Conservation (phyloP, 2,888 invertebrate species). For the Acrobasis suavella region DNA sequence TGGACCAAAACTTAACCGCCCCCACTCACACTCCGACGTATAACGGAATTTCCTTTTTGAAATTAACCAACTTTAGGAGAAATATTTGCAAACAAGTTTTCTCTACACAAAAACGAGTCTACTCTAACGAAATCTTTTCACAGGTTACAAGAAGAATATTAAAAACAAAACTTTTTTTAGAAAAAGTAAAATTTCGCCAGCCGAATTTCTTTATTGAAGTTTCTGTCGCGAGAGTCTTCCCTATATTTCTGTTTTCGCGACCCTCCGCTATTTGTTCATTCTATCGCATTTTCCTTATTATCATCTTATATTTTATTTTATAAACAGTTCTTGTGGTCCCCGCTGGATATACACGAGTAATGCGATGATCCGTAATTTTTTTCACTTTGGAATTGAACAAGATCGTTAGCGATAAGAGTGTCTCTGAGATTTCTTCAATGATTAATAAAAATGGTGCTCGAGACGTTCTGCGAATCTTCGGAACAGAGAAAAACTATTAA, state of each 20-base stretch:
- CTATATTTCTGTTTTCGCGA: slow-evolving; percentile 40
- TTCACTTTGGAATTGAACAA: slow-evolving; percentile 19
- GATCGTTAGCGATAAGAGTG: slow-evolving; percentile 11
- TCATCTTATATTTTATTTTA: slow-evolving; percentile 42
- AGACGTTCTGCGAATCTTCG: slow-evolving; percentile 44
- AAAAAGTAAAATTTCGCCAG: slow-evolving; percentile 39
- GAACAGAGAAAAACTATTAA: slow-evolving; percentile 69
- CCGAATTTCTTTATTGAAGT: slow-evolving; percentile 45
- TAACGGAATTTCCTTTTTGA: slow-evolving; percentile 55
- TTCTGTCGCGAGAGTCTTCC: slow-evolving; percentile 38
- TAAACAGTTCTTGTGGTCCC: slow-evolving; percentile 32
- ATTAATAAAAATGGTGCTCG: slow-evolving; percentile 42
- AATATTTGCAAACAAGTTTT: slow-evolving; percentile 62
- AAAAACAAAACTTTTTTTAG: slow-evolving; percentile 43
- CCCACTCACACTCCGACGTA: slow-evolving; percentile 38
- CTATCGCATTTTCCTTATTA: slow-evolving; percentile 44
- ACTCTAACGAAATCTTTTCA: slow-evolving; percentile 46
- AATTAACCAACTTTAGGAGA: slow-evolving; percentile 64
- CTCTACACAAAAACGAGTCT: slow-evolving; percentile 47
- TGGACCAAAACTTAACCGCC: slow-evolving; percentile 60
- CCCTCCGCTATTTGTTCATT: slow-evolving; percentile 40
- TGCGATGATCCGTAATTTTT: slow-evolving; percentile 21
- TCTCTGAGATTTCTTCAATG: slow-evolving; percentile 28
- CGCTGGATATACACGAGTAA: slow-evolving; percentile 22
- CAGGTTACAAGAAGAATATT: slow-evolving; percentile 49